phyloP scores from a whole-genome alignment of 2,888 invertebrate species.

The Parelbella ahira region DNA sequence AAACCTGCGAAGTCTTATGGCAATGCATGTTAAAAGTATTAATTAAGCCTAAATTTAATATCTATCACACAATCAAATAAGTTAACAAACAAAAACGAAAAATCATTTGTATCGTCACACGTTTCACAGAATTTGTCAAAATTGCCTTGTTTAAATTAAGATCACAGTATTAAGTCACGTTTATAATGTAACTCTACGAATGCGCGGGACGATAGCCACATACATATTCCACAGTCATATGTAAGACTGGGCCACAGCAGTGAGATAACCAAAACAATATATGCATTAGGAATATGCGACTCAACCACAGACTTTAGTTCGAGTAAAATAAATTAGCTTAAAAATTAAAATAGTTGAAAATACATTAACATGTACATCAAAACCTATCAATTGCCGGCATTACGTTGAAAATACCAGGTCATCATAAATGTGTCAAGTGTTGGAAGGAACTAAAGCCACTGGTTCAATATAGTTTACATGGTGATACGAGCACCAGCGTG shows the following conservation, averaged over 20 bases:
- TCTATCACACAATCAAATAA: slow-evolving; percentile 73
- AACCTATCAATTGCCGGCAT: slow-evolving; percentile 34
- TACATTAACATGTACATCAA: slow-evolving; percentile 32
- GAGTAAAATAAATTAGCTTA: slow-evolving; percentile 33
- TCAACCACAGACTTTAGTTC: slow-evolving; percentile 51
- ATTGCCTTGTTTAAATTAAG: slow-evolving; percentile 77
- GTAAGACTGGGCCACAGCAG: slow-evolving; percentile 60
- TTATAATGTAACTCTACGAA: slow-evolving; percentile 72
- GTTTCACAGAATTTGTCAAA: slow-evolving; percentile 70
- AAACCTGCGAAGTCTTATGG: slow-evolving; percentile 63
- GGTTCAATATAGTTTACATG: slow-evolving; percentile 38
- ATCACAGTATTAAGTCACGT: slow-evolving; percentile 80
- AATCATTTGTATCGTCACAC: slow-evolving; percentile 59
- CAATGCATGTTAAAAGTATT: slow-evolving; percentile 60
- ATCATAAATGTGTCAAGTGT: slow-evolving; percentile 35
- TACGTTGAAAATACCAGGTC: slow-evolving; percentile 36
- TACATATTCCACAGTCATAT: slow-evolving; percentile 79
- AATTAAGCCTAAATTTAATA: slow-evolving; percentile 61
- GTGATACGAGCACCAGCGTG: slow-evolving; percentile 47
- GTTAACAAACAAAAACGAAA: slow-evolving; percentile 60
- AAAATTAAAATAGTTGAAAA: slow-evolving; percentile 32
- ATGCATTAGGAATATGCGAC: slow-evolving; percentile 54
- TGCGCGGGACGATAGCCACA: slow-evolving; percentile 62
- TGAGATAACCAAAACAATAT: slow-evolving; percentile 40
- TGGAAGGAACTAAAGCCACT: slow-evolving; percentile 48